Evolutionary conservation across 2,113 vertebrate species (phyloP), one percentile per base, ranked within the genome.

Genomic region (Bungarus multicinctus): DNA sequence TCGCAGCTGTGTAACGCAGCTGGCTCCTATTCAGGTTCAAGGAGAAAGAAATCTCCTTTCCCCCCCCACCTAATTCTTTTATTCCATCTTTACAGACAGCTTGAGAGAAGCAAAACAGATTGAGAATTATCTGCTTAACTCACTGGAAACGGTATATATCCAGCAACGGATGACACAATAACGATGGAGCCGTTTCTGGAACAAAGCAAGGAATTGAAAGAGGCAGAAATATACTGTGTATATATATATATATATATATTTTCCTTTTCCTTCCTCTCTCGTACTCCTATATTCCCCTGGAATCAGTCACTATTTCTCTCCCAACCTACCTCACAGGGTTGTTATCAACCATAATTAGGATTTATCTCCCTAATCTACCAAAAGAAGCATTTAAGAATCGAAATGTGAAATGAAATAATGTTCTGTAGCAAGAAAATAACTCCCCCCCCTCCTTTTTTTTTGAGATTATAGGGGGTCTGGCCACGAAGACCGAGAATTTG

Each of bases 171-270:
- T 1, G 98, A 96, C 91, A 99, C 98, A 43, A 99, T 97, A 39
- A 99, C 97, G 30, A 99, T 95, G 43, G 98, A 98, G 23, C 98
- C 98, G 0, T 98, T 98, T 88, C 98, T 99, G 91, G 85, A 91
- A 85, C 88, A 91, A 93, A 57, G 93, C 58, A 18, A 91, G 23
- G 12, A 52, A 58, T 81, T 12, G 43, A 22, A 88, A 57, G 1
- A 52, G 25, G 14, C 5, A 50, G 8, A 14, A 50, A 74, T 69
- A 50, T 50, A 50, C 47, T 50, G 47, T 9, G 5, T 47, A 7
- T 47, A 45, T 45, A 6, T 47, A 47, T 45, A 47, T 47, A 47
- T 47, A 47, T 47, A 8, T 47, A 47, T 47, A 47, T 47, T 4
- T 69, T 74, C 5, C 1, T 1, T 86, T 39, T 47, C 9, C 39